Evolutionary conservation across 2,888 invertebrate species (phyloP).

Genomic region (Lasiommata megera): DNA sequence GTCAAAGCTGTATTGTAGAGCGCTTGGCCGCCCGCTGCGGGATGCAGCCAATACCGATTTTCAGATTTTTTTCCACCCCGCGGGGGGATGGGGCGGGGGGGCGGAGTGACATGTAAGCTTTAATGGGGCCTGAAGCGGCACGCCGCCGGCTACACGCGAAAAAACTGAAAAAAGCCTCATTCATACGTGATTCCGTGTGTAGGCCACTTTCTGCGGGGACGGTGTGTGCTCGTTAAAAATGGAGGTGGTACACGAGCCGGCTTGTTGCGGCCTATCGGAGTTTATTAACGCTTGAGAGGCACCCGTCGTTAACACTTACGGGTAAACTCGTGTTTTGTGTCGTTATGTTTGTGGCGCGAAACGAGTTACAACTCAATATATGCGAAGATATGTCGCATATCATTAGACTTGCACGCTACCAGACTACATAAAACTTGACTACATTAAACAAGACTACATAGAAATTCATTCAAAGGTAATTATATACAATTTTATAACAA

Average conservation of each 20-base stretch:
- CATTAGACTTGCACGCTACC: no score
- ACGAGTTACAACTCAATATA: no score
- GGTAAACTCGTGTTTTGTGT: conserved; percentile 46
- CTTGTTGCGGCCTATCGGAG: conserved; percentile 75
- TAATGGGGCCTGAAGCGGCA: conserved; percentile 74
- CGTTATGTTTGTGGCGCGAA: conserved; percentile 9
- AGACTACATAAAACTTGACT: no score
- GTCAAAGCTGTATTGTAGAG: conserved; percentile 77
- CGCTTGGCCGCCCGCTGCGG: conserved; percentile 63
- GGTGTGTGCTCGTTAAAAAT: conserved; percentile 78
- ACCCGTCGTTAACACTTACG: conserved; percentile 53
- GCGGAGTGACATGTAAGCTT: conserved; percentile 77
- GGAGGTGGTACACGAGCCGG: conserved; percentile 67
- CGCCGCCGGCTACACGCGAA: conserved; percentile 72
- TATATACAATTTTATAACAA: no score
- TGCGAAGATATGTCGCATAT: no score
- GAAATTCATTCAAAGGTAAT: no score
- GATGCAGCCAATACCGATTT: conserved; percentile 76
- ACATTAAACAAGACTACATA: no score
- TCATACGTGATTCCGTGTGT: conserved; percentile 81
- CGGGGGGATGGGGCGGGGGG: conserved; percentile 41
- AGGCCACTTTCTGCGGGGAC: conserved; percentile 78
- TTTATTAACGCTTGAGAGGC: conserved; percentile 71
- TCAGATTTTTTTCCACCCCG: conserved; percentile 64
- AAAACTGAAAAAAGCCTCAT: conserved; percentile 78